These are phyloP conservation scores for Hecatera dysodea DNA, from an alignment of 2,888 invertebrate species.

Conservation along the genomic window DNA sequence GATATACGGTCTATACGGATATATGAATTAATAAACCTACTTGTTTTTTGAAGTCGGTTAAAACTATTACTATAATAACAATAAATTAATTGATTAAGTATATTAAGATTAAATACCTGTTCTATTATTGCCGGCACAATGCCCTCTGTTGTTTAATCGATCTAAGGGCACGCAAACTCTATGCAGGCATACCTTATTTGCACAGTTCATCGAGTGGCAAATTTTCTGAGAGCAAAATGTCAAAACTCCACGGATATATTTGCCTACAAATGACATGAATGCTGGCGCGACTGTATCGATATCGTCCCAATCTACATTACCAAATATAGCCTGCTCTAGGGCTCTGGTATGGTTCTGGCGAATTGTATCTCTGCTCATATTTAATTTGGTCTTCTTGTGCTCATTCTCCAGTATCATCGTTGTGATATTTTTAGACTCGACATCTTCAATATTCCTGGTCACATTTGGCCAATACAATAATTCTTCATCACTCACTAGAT, in stretches of 20 bases:
- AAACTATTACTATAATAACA: too few relatives aligned
- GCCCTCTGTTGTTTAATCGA: slow-evolving; percentile 83
- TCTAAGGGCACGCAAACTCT: slow-evolving; percentile 80
- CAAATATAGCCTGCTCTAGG: slow-evolving; percentile 84
- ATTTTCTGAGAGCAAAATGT: slow-evolving; percentile 84
- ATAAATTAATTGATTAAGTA: neutral
- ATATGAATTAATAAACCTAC: too few relatives aligned
- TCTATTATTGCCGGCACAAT: slow-evolving; percentile 80
- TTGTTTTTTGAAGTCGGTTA: too few relatives aligned
- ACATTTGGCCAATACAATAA: slow-evolving; percentile 83
- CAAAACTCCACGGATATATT: slow-evolving; percentile 84
- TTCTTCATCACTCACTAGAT: slow-evolving; percentile 72
- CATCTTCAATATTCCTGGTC: slow-evolving; percentile 58
- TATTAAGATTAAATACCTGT: slow-evolving; percentile 74
- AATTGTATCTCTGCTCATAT: slow-evolving; percentile 79
- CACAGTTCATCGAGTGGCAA: slow-evolving; percentile 87
- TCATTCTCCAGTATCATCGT: slow-evolving; percentile 81
- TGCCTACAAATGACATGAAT: slow-evolving; percentile 85
- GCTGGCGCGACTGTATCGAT: slow-evolving; percentile 83
- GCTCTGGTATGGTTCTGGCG: slow-evolving; percentile 77
- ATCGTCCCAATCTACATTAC: slow-evolving; percentile 85
- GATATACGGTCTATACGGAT: too few relatives aligned
- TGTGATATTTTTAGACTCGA: slow-evolving; percentile 77
- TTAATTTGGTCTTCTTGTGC: slow-evolving; percentile 80
- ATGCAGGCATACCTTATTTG: slow-evolving; percentile 80